Percentiles rank a stretch among this genome's conserved stretches.
phyloP scores from a whole-genome alignment of 2,888 invertebrate genomes.

The Alentia gelatinosa region DNA sequence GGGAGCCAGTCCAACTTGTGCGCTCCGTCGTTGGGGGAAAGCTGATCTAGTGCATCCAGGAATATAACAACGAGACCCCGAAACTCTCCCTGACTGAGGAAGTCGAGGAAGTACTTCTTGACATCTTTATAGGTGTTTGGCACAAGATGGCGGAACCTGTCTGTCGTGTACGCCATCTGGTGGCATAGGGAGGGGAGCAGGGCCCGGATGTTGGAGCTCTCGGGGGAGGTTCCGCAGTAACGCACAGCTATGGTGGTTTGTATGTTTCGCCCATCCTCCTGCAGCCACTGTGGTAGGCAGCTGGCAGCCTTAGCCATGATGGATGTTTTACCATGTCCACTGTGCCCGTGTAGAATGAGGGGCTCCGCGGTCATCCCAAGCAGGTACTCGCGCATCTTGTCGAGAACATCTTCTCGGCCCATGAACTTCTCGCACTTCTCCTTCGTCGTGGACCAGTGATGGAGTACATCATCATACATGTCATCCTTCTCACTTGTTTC shows the following conservation, averaged over 20 bases:
- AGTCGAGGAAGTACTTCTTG: slow-evolving; percentile 59
- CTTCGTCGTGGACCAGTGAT: slow-evolving; percentile 68
- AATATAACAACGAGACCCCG: slow-evolving; percentile 61
- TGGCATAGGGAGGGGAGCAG: slow-evolving; percentile 59
- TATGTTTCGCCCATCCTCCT: slow-evolving; percentile 24
- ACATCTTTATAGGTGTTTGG: slow-evolving; percentile 57
- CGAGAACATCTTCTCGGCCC: slow-evolving; percentile 68
- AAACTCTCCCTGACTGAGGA: slow-evolving; percentile 60
- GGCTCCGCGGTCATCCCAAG: slow-evolving; percentile 65
- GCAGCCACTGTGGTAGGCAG: slow-evolving; percentile 37
- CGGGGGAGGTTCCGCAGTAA: slow-evolving; percentile 60
- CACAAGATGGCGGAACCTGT: slow-evolving; percentile 55
- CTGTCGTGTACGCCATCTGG: slow-evolving; percentile 61
- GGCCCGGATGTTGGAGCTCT: slow-evolving; percentile 53
- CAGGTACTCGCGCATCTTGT: slow-evolving; percentile 64
- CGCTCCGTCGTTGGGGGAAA: slow-evolving; percentile 57
- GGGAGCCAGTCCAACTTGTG: slow-evolving; percentile 62
- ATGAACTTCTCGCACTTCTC: slow-evolving; percentile 65
- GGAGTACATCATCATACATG: slow-evolving; percentile 69
- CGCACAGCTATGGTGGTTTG: slow-evolving; percentile 42
- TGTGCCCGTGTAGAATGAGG: slow-evolving; percentile 71
- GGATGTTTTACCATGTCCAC: slow-evolving; percentile 68
- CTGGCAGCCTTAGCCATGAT: slow-evolving; percentile 61
- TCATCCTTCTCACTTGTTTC: slow-evolving; percentile 65
- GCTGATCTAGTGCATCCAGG: slow-evolving; percentile 61